These are phyloP conservation scores for Nesometra sesokonis DNA, from an alignment of 35 echinoderm and acorn worm species.

Conservation along the genomic window DNA sequence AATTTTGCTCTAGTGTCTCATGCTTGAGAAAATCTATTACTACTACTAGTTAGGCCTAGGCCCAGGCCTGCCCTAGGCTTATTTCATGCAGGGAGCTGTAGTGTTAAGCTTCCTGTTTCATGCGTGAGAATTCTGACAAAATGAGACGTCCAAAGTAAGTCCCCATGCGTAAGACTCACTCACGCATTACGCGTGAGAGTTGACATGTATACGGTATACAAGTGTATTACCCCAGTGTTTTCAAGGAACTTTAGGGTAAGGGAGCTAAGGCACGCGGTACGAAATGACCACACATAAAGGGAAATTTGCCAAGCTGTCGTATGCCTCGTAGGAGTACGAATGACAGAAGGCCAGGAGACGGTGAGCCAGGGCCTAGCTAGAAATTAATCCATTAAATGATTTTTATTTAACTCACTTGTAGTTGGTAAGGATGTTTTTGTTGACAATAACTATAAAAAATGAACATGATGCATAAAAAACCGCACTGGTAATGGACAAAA, in stretches of 20 bases:
- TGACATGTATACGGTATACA: no score
- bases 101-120: neutral
- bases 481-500: neutral
- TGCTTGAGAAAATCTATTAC: neutral
- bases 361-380: neutral
- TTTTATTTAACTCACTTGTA: neutral
- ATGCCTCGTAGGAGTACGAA: no score
- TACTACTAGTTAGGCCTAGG: neutral
- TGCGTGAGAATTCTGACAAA: no score
- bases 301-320: no score
- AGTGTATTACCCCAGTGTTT: no score
- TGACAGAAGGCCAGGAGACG: no score
- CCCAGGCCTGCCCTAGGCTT: neutral
- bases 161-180: no score
- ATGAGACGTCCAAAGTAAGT: no score
- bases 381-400: neutral
- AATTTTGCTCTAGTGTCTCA: neutral
- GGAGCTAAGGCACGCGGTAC: no score
- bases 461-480: constrained; percentile 6
- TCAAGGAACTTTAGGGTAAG: no score
- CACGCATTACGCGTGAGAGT: no score
- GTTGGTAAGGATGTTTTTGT: constrained; percentile 6
- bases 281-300: no score
- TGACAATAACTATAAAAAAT: constrained; percentile 11
- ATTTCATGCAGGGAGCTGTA: neutral